Evolutionary conservation across 2,888 invertebrate species (phyloP), one percentile per base, ranked within the genome.

Genomic region (Zele albiditarsus): DNA sequence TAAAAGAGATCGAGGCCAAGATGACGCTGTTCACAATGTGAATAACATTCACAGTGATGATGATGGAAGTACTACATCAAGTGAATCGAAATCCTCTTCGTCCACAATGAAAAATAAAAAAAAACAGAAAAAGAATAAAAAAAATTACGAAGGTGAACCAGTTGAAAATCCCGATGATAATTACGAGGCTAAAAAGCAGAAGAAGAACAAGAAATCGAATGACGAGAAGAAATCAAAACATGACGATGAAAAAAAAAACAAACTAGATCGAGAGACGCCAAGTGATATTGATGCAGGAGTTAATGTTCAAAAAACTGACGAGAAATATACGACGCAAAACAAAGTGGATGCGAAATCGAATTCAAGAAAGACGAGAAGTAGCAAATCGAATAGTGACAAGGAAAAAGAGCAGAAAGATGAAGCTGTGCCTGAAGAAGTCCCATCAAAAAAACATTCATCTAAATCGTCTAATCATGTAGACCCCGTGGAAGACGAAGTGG

Each of bases 21-120:
- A 66, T 53, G 25, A 73, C 8, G 28, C 57, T 33, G 14, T 58
- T 23, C 58, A 71, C 12, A 60, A 68, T n/a, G 46, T 53, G 4
- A n/a, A 42, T 53, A n/a, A 38, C 16, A 4, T 14, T 67, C 46
- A 73, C 14, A 62, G 57, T 27, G 69, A 63, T 27, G 23, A 23
- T 14, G 71, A 67, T 49, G 38, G 20, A 25, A 23, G 57, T 38
- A 63, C 57, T 67, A 10, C 46, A 58, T 46, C 71, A 42, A 70
- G 57, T 20, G 27, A 27, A 25, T 71, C 74, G 71, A 23, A 58
- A 28, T 46, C 38, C 69, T 20, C 79, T n/a, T 38, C 60, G 23
- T 38, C 46, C 65, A 20, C 79, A 20, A 79, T 78, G 78, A 76
- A 69, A 73, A 79, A 80, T 33, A 3, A 65, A 57, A 67, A 74